Conservation (phyloP, 2,797 vertebrate species). For the Acropternis orthonyx region DNA sequence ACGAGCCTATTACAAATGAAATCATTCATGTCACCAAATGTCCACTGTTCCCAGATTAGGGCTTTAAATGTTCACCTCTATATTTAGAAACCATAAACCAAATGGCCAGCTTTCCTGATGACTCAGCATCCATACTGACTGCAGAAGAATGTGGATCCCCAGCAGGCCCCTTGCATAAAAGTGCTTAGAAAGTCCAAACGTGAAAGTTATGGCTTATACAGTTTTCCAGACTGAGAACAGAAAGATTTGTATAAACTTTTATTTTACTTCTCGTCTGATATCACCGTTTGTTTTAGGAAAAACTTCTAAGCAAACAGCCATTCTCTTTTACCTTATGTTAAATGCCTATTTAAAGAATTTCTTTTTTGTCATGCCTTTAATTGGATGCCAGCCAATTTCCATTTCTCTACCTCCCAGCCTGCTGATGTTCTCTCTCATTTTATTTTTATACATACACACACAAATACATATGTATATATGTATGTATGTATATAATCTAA, state of each 20-base stretch:
- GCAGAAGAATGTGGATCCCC: slow-evolving; percentile 19
- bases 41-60: neutral
- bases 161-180: slow-evolving; percentile 16
- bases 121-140: slow-evolving; percentile 33
- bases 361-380: neutral
- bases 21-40: neutral
- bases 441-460: neutral
- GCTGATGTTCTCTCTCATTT: neutral
- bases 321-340: neutral
- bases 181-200: neutral
- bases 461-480: rapidly evolving
- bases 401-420: neutral
- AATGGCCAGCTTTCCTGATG: slow-evolving; percentile 47
- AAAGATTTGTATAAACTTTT: neutral
- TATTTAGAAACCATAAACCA: slow-evolving; percentile 50
- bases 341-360: neutral
- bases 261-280: neutral
- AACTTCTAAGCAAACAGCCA: neutral
- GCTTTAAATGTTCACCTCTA: slow-evolving; percentile 33
- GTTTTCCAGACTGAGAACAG: neutral
- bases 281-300: neutral
- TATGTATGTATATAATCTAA: neutral
- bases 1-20: neutral
- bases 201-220: neutral
- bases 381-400: neutral